A percentile compares a stretch with the other conserved stretches of the same genome.
These are phyloP conservation scores for Archivesica marissinica DNA, from an alignment of 1,140 invertebrate species.

Conservation along the genomic window DNA sequence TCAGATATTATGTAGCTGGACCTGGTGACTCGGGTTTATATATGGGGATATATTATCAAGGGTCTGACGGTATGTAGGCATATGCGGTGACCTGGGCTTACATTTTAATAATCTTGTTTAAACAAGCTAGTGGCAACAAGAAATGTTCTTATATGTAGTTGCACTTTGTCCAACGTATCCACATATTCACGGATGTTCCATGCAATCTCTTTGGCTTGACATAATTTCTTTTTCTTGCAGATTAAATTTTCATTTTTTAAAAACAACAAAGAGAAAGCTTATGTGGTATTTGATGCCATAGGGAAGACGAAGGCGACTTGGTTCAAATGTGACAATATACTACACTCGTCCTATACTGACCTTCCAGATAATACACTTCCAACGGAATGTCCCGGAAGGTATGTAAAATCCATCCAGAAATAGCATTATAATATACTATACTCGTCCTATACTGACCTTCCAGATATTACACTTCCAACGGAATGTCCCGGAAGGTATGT, in stretches of 20 bases:
- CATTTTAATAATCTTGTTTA: too few species aligned
- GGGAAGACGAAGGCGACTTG: conserved; percentile 51
- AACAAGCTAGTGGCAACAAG: too few species aligned
- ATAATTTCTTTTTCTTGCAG: conserved; percentile 39
- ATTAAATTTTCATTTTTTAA: conserved; percentile 57
- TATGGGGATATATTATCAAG: too few species aligned
- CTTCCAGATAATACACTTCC: conserved; percentile 34
- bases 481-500: conserved; percentile 49
- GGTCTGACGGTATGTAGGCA: too few species aligned
- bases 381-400: conserved; percentile 48
- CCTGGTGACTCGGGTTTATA: too few species aligned
- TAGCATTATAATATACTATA: conserved; percentile 23
- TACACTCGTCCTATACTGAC: conserved; percentile 51
- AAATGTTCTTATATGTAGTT: too few species aligned
- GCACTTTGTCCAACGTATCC: too few species aligned
- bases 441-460: conserved; percentile 34
- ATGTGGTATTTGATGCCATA: conserved; percentile 44
- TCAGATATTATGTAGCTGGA: too few species aligned
- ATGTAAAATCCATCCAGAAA: neutral
- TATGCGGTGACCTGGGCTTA: too few species aligned
- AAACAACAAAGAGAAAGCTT: conserved; percentile 39
- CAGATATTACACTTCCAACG: conserved; percentile 24
- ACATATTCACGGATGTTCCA: too few species aligned
- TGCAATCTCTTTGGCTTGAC: too few species aligned
- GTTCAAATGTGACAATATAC: conserved; percentile 54